phyloP scores from a whole-genome alignment of 1,140 invertebrate species.

The Tetramorium parvispinum region DNA sequence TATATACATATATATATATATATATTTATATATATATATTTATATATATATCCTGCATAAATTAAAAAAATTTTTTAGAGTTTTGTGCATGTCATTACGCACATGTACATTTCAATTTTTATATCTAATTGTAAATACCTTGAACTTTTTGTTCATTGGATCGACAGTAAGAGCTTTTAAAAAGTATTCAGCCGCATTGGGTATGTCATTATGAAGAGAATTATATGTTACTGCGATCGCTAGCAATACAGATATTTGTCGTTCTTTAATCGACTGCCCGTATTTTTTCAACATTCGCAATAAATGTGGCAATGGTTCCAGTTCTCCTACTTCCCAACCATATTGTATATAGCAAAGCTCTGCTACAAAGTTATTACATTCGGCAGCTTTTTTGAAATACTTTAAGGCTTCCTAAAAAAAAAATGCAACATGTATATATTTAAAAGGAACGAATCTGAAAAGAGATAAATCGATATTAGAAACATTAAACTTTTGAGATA shows the following conservation, averaged over 20 bases:
- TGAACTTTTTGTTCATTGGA: background rate
- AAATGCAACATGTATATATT: conserved; percentile 8
- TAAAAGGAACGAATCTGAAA: background rate
- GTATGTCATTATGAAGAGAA: background rate
- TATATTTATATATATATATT: too few species aligned
- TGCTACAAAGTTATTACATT: conserved; percentile 25
- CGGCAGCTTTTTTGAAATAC: conserved; percentile 29
- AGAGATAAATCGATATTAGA: background rate
- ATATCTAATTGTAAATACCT: conserved; percentile 28
- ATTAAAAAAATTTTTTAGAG: too few species aligned
- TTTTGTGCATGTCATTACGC: background rate
- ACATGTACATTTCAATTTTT: background rate
- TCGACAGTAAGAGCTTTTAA: conserved; percentile 18
- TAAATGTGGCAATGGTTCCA: conserved; percentile 28
- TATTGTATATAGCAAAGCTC: conserved; percentile 12
- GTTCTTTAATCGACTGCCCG: background rate
- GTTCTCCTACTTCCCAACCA: conserved; percentile 22
- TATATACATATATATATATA: too few species aligned
- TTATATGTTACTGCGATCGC: conserved; percentile 1
- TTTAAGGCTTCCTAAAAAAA: conserved; percentile 39
- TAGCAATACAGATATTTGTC: background rate
- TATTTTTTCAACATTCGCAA: conserved; percentile 34
- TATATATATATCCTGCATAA: too few species aligned
- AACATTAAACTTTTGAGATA: background rate
- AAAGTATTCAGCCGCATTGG: conserved; percentile 34